These are phyloP conservation scores for Dryococelus australis DNA, from an alignment of 2,888 invertebrate genomes.

Conservation along the genomic window DNA sequence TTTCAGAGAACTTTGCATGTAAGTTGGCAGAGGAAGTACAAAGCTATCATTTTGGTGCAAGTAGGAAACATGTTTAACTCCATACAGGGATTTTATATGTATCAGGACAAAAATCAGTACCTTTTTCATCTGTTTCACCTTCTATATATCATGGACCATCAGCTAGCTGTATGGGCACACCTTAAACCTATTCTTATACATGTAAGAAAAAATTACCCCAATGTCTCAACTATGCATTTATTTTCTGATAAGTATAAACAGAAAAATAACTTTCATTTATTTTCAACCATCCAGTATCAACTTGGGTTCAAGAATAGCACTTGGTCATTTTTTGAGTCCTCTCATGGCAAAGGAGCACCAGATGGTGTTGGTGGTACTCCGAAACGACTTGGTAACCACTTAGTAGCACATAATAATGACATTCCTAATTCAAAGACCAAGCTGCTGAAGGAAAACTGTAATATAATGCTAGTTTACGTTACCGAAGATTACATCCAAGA, in stretches of 20 bases:
- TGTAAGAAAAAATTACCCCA: background rate
- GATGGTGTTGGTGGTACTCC: background rate
- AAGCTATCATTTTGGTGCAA: background rate
- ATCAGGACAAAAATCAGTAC: background rate
- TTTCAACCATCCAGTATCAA: background rate
- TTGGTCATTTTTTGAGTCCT: background rate
- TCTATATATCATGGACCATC: background rate
- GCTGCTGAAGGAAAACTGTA: background rate
- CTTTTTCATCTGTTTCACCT: background rate
- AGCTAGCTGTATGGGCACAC: background rate
- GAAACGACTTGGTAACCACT: background rate
- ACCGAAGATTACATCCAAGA: background rate
- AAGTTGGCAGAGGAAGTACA: background rate
- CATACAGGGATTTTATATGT: conserved; percentile 13
- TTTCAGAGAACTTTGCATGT: conserved; percentile 1
- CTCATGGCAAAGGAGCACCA: background rate
- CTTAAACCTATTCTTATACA: background rate
- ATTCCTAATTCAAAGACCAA: background rate
- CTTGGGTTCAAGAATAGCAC: background rate
- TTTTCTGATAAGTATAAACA: background rate
- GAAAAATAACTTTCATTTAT: background rate
- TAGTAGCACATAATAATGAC: no score
- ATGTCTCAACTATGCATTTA: background rate
- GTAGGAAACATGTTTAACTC: background rate
- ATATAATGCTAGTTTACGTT: background rate